These are phyloP conservation scores for Thysanoteuthis rhombus DNA, from an alignment of 2,888 invertebrate species.

Conservation along the genomic window DNA sequence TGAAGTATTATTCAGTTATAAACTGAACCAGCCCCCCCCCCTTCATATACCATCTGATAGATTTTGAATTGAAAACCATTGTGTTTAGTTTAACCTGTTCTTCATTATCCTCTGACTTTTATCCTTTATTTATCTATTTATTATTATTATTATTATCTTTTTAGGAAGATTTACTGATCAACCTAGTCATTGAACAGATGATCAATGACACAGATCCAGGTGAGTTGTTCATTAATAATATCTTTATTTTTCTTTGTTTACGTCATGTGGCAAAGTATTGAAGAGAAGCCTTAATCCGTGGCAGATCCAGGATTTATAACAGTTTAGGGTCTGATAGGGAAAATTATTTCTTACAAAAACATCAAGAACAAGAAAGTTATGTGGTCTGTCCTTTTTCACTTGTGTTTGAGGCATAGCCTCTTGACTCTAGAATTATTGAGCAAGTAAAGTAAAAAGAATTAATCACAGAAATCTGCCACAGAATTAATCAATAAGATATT, in stretches of 20 bases:
- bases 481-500: no score
- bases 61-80: not conserved
- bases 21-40: not conserved
- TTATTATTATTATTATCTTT: constrained; percentile 38
- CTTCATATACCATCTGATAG: not conserved
- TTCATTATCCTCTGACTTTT: not conserved
- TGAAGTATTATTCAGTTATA: not conserved
- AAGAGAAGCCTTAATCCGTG: not conserved
- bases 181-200: constrained; percentile 98
- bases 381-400: no score
- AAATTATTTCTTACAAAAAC: no score
- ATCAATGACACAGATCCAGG: constrained; percentile 91
- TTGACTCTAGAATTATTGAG: no score
- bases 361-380: no score
- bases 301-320: no score
- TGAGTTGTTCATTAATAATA: constrained; percentile 43
- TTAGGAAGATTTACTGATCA: constrained; percentile 86
- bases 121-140: no score
- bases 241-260: not conserved
- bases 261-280: not conserved
- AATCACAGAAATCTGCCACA: no score
- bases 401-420: no score
- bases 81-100: not conserved
- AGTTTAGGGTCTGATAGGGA: no score
- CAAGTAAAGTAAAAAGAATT: no score